Evolutionary conservation across 2,797 vertebrate genomes (phyloP), one percentile per base, ranked within the genome.

Genomic region (Poecile montanus): DNA sequence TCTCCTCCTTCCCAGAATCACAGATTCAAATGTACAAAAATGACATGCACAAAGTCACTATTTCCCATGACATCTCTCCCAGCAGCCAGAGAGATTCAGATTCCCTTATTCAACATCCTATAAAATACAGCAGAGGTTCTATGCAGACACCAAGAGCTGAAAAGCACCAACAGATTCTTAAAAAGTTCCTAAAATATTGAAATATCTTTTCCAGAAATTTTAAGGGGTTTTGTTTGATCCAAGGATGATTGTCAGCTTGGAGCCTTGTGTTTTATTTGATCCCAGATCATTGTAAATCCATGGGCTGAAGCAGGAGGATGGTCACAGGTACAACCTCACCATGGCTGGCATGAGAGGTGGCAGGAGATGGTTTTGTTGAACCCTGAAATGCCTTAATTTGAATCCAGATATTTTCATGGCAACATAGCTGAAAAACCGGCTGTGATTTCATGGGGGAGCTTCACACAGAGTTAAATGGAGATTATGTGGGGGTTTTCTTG

Each of bases 321-420:
- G 26, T 20, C 34, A 61, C 38, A 22, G n/a, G 30, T 50, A 13
- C 8, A 57, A 38, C 8, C 16, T 70, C 57, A 67, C 16, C 8
- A 15, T 13, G 1, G 0, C 48, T 54, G 50, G 10, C 16, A 14
- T 38, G 26, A 75, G 62, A 85, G 21, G 12, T 11, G 30, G 18
- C 30, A 72, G 77, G 7, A 68, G 8, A 65, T 20, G 30, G 30
- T 67, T 1, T 0, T 32, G 1, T 23, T 16, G 7, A 70, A 34
- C 32, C 10, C 8, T 66, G 23, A 42, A 84, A 89, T 70, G 19
- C 61, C 45, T 51, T 45, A 3, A 6, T 73, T 26, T n/a, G 16
- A 27, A 13, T 40, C 15, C 1, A 1, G 1, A 0, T 51, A 53
- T 56, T 42, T 44, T 22, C 12, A 45, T 36, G 32, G 22, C 38